phyloP scores from a whole-genome alignment of 2,888 invertebrate genomes.

The Acronicta psi region DNA sequence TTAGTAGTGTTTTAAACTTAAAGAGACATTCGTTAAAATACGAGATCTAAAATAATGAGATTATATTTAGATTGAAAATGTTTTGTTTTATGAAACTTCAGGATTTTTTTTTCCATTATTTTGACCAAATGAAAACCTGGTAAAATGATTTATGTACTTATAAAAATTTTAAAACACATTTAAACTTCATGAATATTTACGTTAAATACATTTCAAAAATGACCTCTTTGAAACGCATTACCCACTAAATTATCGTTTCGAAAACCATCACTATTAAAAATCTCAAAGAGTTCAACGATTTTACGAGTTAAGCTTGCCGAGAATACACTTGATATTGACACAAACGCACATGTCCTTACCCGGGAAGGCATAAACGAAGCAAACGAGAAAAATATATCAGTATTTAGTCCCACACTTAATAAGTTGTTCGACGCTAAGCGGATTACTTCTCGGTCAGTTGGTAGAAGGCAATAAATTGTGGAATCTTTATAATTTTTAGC shows the following conservation, averaged over 20 bases:
- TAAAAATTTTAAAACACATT: no score
- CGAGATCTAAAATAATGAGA: no score
- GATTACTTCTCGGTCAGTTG: conserved; percentile 73
- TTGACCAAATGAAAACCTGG: no score
- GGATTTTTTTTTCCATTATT: no score
- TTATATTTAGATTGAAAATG: no score
- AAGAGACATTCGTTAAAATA: no score
- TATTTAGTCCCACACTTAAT: conserved; percentile 86
- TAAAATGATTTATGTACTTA: no score
- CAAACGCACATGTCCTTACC: conserved; percentile 57
- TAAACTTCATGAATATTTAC: not conserved
- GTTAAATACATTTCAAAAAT: not conserved
- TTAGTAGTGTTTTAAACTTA: no score
- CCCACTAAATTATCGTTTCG: not conserved
- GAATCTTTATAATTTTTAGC: conserved; percentile 88
- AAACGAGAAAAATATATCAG: conserved; percentile 85
- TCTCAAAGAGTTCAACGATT: conserved; percentile 10
- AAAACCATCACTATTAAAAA: conserved; percentile 3
- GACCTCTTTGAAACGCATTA: not conserved
- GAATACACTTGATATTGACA: conserved; percentile 46
- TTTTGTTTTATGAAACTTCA: no score
- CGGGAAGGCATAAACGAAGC: conserved; percentile 60
- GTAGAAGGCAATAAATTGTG: conserved; percentile 82
- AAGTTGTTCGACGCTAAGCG: conserved; percentile 85
- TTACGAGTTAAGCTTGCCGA: conserved; percentile 34